Evolutionary conservation across 2,797 vertebrate species (phyloP).

Genomic region (Thripadectes ignobilis): DNA sequence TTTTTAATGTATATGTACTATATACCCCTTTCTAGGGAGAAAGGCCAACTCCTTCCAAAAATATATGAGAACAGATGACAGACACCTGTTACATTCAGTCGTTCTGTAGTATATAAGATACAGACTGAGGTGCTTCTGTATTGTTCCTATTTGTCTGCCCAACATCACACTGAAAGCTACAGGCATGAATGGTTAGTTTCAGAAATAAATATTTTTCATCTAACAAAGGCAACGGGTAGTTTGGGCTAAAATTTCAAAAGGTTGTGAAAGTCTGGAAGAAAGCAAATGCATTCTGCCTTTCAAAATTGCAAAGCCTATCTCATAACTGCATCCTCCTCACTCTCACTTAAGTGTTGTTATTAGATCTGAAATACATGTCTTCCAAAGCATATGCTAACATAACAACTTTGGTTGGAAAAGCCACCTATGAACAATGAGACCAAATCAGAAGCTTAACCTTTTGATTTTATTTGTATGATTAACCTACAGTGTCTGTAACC

Average conservation of each 20-base stretch:
- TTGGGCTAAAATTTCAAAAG: slow-evolving; percentile 3
- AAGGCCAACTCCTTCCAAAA: neutral
- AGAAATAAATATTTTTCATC: slow-evolving; percentile 16
- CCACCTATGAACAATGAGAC: neutral
- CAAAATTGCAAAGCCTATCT: neutral
- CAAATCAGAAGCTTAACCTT: slow-evolving; percentile 12
- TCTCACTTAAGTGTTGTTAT: neutral
- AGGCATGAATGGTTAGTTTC: neutral
- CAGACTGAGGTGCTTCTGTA: neutral
- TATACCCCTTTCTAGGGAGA: neutral
- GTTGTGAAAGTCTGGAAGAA: neutral
- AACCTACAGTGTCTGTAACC: neutral
- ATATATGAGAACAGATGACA: neutral
- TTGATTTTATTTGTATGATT: slow-evolving; percentile 15
- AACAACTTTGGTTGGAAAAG: neutral
- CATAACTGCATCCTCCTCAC: neutral
- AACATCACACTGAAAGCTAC: neutral
- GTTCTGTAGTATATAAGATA: neutral
- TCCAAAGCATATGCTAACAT: neutral
- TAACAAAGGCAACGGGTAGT: neutral
- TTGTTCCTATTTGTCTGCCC: neutral
- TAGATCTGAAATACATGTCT: neutral
- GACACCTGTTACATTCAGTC: slow-evolving; percentile 14
- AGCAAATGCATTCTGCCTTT: neutral
- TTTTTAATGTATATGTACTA: neutral